A percentile compares a stretch with the other conserved stretches of the same genome.
These are phyloP conservation scores for Drosophila monieri DNA, from an alignment of 2,888 invertebrate species.

Conservation along the genomic window DNA sequence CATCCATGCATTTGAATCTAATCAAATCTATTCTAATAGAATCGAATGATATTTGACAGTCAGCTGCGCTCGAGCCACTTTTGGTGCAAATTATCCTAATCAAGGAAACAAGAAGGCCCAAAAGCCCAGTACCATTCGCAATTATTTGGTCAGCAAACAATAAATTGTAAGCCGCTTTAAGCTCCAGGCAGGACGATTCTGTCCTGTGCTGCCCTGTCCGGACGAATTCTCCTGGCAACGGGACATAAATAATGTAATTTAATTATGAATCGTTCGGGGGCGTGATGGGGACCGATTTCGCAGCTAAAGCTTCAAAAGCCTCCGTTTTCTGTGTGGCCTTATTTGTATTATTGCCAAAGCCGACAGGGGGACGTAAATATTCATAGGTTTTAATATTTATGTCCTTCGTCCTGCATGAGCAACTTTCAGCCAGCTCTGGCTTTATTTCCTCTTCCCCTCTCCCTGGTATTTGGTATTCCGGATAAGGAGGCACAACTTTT, in stretches of 20 bases:
- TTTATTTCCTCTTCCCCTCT: conserved; percentile 9
- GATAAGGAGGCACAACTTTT: conserved; percentile 58
- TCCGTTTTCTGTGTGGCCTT: background rate
- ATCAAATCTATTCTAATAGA: background rate
- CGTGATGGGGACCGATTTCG: conserved; percentile 38
- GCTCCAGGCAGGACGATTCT: conserved; percentile 53
- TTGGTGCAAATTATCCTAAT: conserved; percentile 64
- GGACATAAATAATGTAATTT: conserved; percentile 72
- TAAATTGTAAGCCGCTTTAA: conserved; percentile 68
- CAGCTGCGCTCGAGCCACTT: conserved; percentile 42
- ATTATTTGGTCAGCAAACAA: conserved; percentile 53
- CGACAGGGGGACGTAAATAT: conserved; percentile 58
- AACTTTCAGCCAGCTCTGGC: conserved; percentile 15
- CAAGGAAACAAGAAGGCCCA: conserved; percentile 23
- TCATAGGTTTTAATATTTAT: conserved; percentile 53
- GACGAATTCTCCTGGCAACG: conserved; percentile 37
- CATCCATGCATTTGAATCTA: conserved; percentile 28
- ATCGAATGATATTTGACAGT: conserved; percentile 7
- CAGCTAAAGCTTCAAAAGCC: conserved; percentile 38
- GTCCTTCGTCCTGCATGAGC: conserved; percentile 49
- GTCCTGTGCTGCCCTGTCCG: conserved; percentile 30
- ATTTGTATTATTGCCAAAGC: conserved; percentile 47
- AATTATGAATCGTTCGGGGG: conserved; percentile 64
- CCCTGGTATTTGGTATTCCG: conserved; percentile 57
- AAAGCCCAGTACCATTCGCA: conserved; percentile 5